A percentile compares a stretch with the other conserved stretches of the same genome.
These are phyloP conservation scores for Drosophila nannoptera DNA, from an alignment of 1,140 invertebrate species.

Conservation along the genomic window DNA sequence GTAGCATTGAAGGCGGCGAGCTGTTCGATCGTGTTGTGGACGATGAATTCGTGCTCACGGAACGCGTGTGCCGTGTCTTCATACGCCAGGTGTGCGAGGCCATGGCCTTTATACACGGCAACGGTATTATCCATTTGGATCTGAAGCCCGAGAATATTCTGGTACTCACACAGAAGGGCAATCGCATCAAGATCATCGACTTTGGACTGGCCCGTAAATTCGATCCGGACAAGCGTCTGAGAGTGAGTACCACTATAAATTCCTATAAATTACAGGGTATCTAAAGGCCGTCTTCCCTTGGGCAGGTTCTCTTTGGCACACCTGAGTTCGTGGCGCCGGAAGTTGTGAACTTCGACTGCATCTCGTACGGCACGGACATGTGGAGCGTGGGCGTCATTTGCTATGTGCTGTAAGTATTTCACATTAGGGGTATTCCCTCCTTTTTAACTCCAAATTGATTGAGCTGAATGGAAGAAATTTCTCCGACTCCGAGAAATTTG, in stretches of 20 bases:
- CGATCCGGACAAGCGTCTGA: slow-evolving; percentile 93
- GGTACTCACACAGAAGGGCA: slow-evolving; percentile 95
- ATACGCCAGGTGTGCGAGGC: slow-evolving; percentile 98
- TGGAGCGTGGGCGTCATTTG: slow-evolving; percentile 99
- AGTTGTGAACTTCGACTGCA: slow-evolving; percentile 98
- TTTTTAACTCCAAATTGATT: too few relatives aligned
- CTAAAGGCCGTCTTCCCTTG: background rate
- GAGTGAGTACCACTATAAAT: slow-evolving; percentile 64
- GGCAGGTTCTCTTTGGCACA: slow-evolving; percentile 95
- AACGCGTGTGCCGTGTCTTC: slow-evolving; percentile 96
- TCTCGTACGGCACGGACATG: slow-evolving; percentile 97
- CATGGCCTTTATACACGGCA: slow-evolving; percentile 96
- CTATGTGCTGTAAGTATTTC: slow-evolving; percentile 95
- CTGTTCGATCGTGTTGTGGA: slow-evolving; percentile 98
- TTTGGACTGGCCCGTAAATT: slow-evolving; percentile 96
- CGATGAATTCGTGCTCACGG: slow-evolving; percentile 97
- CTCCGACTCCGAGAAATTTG: background rate
- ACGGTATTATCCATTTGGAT: slow-evolving; percentile 96
- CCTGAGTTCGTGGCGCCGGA: slow-evolving; percentile 99
- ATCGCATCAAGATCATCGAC: slow-evolving; percentile 98
- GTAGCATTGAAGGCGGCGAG: slow-evolving; percentile 97
- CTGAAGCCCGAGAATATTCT: slow-evolving; percentile 99
- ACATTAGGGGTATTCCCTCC: background rate
- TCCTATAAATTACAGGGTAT: background rate
- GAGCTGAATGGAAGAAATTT: too few relatives aligned